Evolutionary conservation across 2,888 invertebrate genomes (phyloP).

Genomic region (Mythimna ferrago): DNA sequence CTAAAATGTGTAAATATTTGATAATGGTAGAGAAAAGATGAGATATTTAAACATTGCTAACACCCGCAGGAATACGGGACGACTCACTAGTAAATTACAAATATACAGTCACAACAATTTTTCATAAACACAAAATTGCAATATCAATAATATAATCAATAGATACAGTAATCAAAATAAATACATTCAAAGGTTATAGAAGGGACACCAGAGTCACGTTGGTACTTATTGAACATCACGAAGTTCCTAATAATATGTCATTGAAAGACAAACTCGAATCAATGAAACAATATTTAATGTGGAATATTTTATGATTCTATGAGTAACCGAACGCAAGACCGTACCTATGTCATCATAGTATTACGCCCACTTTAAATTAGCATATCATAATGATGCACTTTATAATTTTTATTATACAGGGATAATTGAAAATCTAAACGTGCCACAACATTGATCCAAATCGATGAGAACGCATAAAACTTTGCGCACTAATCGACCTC

Average conservation of each 20-base stretch:
- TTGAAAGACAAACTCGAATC: constrained; percentile 50
- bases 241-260: constrained; percentile 56
- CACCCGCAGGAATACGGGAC: too few species aligned
- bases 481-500: constrained; percentile 11
- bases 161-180: constrained; percentile 38
- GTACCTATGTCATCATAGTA: constrained; percentile 6
- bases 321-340: constrained; percentile 29
- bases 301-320: constrained; percentile 42
- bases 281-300: constrained; percentile 38
- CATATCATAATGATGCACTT: constrained; percentile 38
- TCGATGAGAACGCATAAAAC: constrained; percentile 29
- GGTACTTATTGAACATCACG: constrained; percentile 47
- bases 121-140: not conserved
- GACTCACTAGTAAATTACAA: not conserved
- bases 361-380: constrained; percentile 39
- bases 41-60: too few species aligned
- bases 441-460: constrained; percentile 20
- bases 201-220: constrained; percentile 48
- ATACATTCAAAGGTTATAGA: constrained; percentile 55
- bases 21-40: too few species aligned
- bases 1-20: too few species aligned
- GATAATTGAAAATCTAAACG: constrained; percentile 20
- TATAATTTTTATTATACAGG: not conserved
- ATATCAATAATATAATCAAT: constrained; percentile 33
- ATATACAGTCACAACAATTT: not conserved